Evolutionary conservation across 2,113 vertebrate species (phyloP).

Genomic region (Ctenomys sociabilis): DNA sequence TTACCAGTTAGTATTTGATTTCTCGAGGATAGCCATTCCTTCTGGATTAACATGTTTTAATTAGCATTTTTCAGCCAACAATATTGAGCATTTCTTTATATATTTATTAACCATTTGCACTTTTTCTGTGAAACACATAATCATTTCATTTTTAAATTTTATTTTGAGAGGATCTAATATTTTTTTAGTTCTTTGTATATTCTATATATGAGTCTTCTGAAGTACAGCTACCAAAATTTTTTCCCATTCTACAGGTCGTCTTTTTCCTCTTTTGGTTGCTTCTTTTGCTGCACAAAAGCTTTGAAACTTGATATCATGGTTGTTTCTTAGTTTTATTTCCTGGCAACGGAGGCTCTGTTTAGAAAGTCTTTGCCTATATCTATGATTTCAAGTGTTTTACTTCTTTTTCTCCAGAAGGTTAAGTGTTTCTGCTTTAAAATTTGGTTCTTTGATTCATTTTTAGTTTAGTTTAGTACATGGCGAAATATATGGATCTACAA

Average conservation of each 20-base stretch:
- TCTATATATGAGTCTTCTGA: not conserved
- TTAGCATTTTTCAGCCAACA: not conserved
- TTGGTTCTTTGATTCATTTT: not conserved
- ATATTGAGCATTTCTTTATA: not conserved
- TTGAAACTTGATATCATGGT: not conserved
- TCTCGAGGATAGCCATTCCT: not conserved
- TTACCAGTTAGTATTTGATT: not conserved
- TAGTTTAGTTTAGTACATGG: not conserved
- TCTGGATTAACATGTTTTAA: not conserved
- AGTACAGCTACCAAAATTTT: not conserved
- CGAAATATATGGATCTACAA: not conserved
- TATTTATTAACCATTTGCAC: not conserved
- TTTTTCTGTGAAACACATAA: not conserved
- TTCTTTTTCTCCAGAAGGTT: not conserved
- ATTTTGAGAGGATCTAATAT: not conserved
- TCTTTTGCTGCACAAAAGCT: not conserved
- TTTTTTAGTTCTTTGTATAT: not conserved
- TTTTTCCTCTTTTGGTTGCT: not conserved
- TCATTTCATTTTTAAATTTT: not conserved
- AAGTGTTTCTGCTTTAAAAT: not conserved
- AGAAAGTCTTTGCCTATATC: not conserved
- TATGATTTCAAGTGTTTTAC: not conserved
- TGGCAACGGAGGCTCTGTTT: not conserved
- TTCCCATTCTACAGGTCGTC: not conserved
- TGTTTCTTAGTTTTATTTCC: not conserved